phyloP scores from a whole-genome alignment of 1,140 invertebrate genomes.

The Rhizoglyphus robini region DNA sequence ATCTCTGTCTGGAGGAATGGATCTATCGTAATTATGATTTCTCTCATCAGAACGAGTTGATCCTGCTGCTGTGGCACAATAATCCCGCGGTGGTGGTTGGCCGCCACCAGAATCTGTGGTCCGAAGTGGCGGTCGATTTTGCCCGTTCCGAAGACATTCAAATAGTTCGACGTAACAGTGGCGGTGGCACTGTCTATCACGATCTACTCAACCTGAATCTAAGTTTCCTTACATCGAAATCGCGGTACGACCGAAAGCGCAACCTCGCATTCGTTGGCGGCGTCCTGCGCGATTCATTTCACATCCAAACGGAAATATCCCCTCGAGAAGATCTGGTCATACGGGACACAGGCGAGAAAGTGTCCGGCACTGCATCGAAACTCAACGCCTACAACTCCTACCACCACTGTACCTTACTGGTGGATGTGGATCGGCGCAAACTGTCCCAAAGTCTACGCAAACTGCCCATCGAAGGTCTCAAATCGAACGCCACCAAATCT shows the following conservation, averaged over 20 bases:
- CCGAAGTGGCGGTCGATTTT: conserved; percentile 61
- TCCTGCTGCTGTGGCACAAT: conserved; percentile 80
- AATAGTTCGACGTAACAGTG: conserved; percentile 74
- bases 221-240: conserved; percentile 66
- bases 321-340: conserved; percentile 24
- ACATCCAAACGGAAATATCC: conserved; percentile 15
- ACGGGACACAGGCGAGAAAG: conserved; percentile 35
- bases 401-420: conserved; percentile 84
- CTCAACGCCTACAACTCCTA: conserved; percentile 67
- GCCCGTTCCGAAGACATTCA: conserved; percentile 36
- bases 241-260: conserved; percentile 60
- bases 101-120: conserved; percentile 89
- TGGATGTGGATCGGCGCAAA: conserved; percentile 59
- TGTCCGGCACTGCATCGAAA: conserved; percentile 84
- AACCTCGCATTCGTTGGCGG: conserved; percentile 62
- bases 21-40: conserved; percentile 73
- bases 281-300: conserved; percentile 8
- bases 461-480: conserved; percentile 20
- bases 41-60: not conserved
- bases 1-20: conserved; percentile 88
- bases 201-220: conserved; percentile 84
- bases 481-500: conserved; percentile 2
- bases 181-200: conserved; percentile 93
- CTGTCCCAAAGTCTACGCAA: conserved; percentile 38
- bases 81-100: conserved; percentile 87